phyloP scores from a whole-genome alignment of 2,113 vertebrate genomes.

The Cyanocitta stelleri region DNA sequence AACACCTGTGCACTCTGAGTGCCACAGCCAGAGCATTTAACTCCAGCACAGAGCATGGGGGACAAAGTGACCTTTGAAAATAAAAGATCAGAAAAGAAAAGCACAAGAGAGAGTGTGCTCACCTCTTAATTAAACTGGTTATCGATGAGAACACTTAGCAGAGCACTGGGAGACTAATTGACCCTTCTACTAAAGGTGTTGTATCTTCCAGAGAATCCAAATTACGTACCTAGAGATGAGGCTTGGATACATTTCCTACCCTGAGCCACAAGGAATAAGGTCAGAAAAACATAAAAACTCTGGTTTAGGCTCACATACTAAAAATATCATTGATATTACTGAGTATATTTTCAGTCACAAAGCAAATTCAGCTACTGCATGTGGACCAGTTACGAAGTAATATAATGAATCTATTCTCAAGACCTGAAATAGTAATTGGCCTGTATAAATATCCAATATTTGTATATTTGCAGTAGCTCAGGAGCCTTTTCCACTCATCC shows the following conservation, averaged over 20 bases:
- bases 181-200: not conserved
- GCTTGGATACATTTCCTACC: not conserved
- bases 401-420: not conserved
- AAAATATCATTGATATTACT: not conserved
- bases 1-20: not conserved
- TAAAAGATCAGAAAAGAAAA: not conserved
- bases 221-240: not conserved
- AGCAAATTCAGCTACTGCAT: not conserved
- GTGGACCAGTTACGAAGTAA: not conserved
- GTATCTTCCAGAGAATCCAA: not conserved
- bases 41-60: not conserved
- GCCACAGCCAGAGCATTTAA: not conserved
- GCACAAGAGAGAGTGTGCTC: not conserved
- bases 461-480: not conserved
- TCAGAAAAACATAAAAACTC: not conserved
- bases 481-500: not conserved
- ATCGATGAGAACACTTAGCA: not conserved
- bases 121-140: not conserved
- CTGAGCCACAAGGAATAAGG: not conserved
- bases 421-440: not conserved
- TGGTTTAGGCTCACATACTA: not conserved
- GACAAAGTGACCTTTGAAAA: not conserved
- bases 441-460: not conserved
- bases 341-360: not conserved
- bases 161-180: not conserved